These are phyloP conservation scores for Syrmaticus mikado DNA, from an alignment of 2,113 vertebrate species.

Conservation along the genomic window DNA sequence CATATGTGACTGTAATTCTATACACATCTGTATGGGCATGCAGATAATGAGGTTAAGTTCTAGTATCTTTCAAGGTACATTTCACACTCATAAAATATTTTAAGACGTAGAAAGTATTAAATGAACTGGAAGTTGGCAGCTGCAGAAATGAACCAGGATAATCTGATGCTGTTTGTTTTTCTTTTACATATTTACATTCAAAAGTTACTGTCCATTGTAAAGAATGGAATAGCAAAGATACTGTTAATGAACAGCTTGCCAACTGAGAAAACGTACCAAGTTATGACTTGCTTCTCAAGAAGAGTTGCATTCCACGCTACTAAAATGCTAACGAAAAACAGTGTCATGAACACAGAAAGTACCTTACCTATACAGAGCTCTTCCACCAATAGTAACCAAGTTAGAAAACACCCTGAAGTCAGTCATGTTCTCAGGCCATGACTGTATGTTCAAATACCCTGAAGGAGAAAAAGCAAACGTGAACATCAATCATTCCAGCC, in stretches of 20 bases:
- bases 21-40: not conserved
- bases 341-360: not conserved
- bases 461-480: not conserved
- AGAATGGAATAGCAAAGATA: not conserved
- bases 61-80: not conserved
- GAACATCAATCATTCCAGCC: not conserved
- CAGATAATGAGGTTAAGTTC: not conserved
- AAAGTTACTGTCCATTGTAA: not conserved
- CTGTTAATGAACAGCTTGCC: not conserved
- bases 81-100: not conserved
- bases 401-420: constrained; percentile 96
- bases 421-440: constrained; percentile 98
- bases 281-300: not conserved
- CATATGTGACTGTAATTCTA: not conserved
- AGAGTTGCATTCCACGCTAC: not conserved
- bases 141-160: not conserved
- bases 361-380: constrained; percentile 92
- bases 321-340: not conserved
- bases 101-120: not conserved
- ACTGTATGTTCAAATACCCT: constrained; percentile 98
- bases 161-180: not conserved
- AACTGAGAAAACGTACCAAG: not conserved
- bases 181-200: not conserved
- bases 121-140: not conserved
- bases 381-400: constrained; percentile 92